Conservation (phyloP, 2,888 invertebrate species). For the Hyposoter didymator region DNA sequence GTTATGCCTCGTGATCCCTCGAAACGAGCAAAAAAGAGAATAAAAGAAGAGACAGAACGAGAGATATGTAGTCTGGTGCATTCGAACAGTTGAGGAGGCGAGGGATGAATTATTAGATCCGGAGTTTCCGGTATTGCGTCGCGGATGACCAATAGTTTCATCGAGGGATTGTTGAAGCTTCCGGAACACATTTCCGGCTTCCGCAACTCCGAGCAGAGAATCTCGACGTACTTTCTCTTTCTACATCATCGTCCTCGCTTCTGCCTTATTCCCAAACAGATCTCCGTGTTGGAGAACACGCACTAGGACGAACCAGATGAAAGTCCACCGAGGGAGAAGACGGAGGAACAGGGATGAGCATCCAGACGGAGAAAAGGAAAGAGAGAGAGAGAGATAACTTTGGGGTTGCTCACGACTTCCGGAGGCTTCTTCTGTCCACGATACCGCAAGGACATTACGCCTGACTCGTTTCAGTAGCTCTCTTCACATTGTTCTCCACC, state of each 20-base stretch:
- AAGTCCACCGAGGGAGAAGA: conserved; percentile 48
- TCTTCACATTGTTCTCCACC: conserved; percentile 44
- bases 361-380: conserved; percentile 9
- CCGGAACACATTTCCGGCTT: conserved; percentile 85
- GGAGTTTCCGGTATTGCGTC: conserved; percentile 83
- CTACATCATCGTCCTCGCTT: conserved; percentile 58
- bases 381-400: conserved; percentile 38
- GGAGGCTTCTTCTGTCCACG: conserved; percentile 54
- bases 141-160: conserved; percentile 84
- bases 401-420: conserved; percentile 66
- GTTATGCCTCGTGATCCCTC: conserved; percentile 46
- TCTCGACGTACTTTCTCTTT: conserved; percentile 67
- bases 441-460: conserved; percentile 65
- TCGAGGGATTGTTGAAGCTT: conserved; percentile 85
- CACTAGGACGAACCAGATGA: conserved; percentile 62
- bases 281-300: conserved; percentile 43
- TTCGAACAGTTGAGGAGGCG: conserved; percentile 69
- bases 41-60: conserved; percentile 60
- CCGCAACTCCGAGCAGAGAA: conserved; percentile 77
- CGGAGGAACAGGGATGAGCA: conserved; percentile 19
- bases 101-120: conserved; percentile 84
- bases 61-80: conserved; percentile 70
- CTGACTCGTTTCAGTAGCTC: conserved; percentile 38
- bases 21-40: conserved; percentile 50
- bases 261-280: conserved; percentile 48